Conservation (phyloP, 53 echinoderm and acorn worm species). For the Zoroaster sp. region DNA sequence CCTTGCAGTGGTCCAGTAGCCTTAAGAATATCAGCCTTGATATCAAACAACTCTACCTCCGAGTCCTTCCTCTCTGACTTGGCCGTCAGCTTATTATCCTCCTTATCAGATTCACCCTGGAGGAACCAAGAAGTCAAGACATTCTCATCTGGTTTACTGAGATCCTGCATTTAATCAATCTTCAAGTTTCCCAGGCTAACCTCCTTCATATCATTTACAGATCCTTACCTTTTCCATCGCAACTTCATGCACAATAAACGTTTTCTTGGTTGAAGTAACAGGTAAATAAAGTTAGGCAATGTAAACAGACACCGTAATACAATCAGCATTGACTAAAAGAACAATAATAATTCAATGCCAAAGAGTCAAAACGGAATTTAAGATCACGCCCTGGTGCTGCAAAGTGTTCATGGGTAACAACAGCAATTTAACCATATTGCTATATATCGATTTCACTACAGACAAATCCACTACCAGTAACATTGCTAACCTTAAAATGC, state of each 20-base stretch:
- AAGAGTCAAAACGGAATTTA: not conserved
- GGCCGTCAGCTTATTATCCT: conserved; percentile 48
- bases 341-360: not conserved
- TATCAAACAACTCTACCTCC: conserved; percentile 67
- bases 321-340: not conserved
- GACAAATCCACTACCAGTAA: not conserved
- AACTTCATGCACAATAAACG: not conserved
- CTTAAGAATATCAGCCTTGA: conserved; percentile 88
- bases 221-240: not conserved
- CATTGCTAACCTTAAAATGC: not conserved
- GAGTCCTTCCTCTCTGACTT: conserved; percentile 50
- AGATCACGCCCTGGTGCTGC: not conserved
- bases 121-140: not conserved
- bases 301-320: not conserved
- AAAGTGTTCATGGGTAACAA: not conserved
- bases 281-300: not conserved
- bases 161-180: not conserved
- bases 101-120: conserved; percentile 80
- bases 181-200: not conserved
- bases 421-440: not conserved
- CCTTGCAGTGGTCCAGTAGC: conserved; percentile 68
- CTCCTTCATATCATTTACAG: not conserved
- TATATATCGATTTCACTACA: not conserved
- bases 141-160: not conserved
- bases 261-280: not conserved